A percentile compares a stretch with the other conserved stretches of the same genome.
Evolutionary conservation across 2,888 invertebrate species (phyloP).

Genomic region (Trissoscelio sp.): DNA sequence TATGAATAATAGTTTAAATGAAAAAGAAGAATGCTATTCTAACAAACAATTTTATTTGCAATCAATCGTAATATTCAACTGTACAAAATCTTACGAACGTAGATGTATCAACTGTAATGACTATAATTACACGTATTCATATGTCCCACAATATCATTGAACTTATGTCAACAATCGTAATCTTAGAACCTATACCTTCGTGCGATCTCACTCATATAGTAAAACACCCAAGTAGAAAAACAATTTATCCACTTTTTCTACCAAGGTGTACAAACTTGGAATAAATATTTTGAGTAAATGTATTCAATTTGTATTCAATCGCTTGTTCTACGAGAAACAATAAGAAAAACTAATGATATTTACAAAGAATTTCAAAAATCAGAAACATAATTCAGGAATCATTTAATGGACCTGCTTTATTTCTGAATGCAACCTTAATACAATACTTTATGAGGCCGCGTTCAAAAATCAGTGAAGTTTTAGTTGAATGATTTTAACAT

Average conservation of each 20-base stretch:
- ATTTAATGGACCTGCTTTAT: too few relatives aligned
- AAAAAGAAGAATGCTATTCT: background rate
- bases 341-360: slow-evolving; percentile 3
- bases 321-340: background rate
- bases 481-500: too few relatives aligned
- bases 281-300: slow-evolving; percentile 7
- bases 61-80: background rate
- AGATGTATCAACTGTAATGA: background rate
- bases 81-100: slow-evolving; percentile 33
- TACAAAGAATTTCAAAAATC: background rate
- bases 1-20: too few relatives aligned
- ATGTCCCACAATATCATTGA: background rate
- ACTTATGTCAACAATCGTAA: background rate
- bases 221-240: too few relatives aligned
- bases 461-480: too few relatives aligned
- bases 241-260: too few relatives aligned
- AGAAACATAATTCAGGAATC: too few relatives aligned
- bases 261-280: background rate
- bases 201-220: background rate
- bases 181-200: background rate
- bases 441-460: too few relatives aligned
- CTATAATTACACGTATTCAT: background rate
- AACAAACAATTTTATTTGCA: slow-evolving; percentile 4
- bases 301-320: background rate
- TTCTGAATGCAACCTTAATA: too few relatives aligned